Evolutionary conservation across 2,888 invertebrate genomes (phyloP).

Genomic region (Idaea aversata): DNA sequence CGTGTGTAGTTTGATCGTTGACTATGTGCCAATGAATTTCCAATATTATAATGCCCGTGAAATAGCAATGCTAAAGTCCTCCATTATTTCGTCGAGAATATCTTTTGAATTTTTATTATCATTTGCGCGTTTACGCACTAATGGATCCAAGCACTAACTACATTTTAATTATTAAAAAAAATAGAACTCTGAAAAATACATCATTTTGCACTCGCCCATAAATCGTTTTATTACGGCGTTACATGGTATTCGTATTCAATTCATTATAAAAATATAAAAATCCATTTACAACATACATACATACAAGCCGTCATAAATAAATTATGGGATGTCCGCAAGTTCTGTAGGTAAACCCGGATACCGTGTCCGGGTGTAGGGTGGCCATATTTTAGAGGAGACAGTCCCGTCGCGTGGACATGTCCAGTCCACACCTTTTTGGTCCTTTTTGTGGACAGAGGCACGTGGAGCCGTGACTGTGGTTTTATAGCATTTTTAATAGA

Average conservation of each 20-base stretch:
- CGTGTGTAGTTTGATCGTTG: too few species aligned
- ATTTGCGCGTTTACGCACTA: neutral
- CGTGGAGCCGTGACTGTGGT: constrained; percentile 45
- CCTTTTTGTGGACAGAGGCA: constrained; percentile 42
- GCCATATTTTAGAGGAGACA: constrained; percentile 59
- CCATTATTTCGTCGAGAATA: too few species aligned
- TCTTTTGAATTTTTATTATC: neutral
- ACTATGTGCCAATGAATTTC: too few species aligned
- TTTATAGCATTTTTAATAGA: constrained; percentile 52
- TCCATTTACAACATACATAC: constrained; percentile 40
- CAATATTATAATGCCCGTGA: too few species aligned
- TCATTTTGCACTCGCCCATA: constrained; percentile 21
- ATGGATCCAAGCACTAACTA: neutral
- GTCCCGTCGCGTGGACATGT: constrained; percentile 46
- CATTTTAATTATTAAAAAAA: neutral
- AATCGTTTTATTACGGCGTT: constrained; percentile 36
- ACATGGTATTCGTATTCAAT: constrained; percentile 34
- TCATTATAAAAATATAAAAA: constrained; percentile 47
- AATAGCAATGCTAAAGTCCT: too few species aligned
- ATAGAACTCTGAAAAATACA: constrained; percentile 6
- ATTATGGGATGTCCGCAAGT: constrained; percentile 43
- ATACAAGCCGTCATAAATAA: constrained; percentile 49
- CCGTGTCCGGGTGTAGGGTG: constrained; percentile 32
- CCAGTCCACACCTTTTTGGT: constrained; percentile 57
- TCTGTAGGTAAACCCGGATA: constrained; percentile 18